Evolutionary conservation across 92 coral and sea anemone genomes (phyloP).

Genomic region (Zoanthus sociatus): DNA sequence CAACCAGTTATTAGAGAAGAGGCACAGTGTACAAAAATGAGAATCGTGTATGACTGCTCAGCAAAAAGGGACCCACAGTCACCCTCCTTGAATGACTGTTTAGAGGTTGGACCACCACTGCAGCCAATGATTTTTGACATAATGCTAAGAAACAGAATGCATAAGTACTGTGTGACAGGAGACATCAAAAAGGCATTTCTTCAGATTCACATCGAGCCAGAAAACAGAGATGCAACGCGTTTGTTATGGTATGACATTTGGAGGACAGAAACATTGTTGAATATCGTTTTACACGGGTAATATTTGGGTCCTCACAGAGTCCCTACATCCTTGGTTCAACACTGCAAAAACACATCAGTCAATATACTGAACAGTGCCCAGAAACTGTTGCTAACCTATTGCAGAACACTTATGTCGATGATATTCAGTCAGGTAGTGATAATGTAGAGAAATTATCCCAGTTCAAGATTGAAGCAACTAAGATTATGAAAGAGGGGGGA

Average conservation of each 20-base stretch:
- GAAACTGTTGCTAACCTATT: constrained; percentile 58
- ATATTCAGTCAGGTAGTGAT: constrained; percentile 71
- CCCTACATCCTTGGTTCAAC: constrained; percentile 67
- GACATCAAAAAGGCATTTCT: constrained; percentile 60
- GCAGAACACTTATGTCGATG: constrained; percentile 65
- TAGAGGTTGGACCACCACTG: constrained; percentile 62
- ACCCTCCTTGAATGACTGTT: constrained; percentile 66
- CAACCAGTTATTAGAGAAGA: constrained; percentile 62
- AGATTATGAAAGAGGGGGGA: constrained; percentile 37
- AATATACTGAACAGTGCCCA: constrained; percentile 26
- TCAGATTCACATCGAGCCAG: constrained; percentile 39
- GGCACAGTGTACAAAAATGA: constrained; percentile 63
- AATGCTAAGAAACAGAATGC: constrained; percentile 55
- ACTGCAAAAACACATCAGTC: constrained; percentile 59
- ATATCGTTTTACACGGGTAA: constrained; percentile 58
- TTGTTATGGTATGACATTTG: constrained; percentile 57
- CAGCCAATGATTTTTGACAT: constrained; percentile 56
- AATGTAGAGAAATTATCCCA: constrained; percentile 39
- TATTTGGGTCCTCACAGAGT: constrained; percentile 60
- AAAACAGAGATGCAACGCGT: constrained; percentile 60
- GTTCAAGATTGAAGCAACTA: constrained; percentile 69
- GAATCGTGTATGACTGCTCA: constrained; percentile 71
- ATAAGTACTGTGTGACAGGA: constrained; percentile 51
- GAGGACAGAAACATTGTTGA: constrained; percentile 38
- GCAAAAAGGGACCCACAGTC: constrained; percentile 43